Evolutionary conservation across 2,797 vertebrate genomes (phyloP).

Genomic region (Alca torda): DNA sequence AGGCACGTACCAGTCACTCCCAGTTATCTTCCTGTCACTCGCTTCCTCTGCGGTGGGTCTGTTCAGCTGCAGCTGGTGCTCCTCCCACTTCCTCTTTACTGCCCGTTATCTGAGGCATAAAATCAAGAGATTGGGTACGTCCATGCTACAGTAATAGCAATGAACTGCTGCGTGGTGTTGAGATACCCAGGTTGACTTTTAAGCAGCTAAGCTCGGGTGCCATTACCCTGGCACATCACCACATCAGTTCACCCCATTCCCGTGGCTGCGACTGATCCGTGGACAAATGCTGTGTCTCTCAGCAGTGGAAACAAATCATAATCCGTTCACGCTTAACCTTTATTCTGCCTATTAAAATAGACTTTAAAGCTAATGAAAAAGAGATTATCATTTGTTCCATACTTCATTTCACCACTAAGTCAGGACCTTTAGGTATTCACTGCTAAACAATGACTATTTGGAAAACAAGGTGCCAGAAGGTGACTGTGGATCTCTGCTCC

Average conservation of each 20-base stretch:
- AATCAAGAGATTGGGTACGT: not conserved
- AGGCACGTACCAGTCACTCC: not conserved
- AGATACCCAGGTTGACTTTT: not conserved
- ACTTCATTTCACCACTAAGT: not conserved
- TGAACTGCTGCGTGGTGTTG: not conserved
- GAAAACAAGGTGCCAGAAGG: not conserved
- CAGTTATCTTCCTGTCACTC: not conserved
- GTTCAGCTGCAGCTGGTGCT: not conserved
- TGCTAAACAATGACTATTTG: not conserved
- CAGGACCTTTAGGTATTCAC: not conserved
- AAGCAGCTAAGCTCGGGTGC: not conserved
- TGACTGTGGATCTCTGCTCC: not conserved
- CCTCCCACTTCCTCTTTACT: not conserved
- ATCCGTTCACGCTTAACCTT: not conserved
- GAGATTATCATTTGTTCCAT: not conserved
- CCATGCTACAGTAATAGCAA: not conserved
- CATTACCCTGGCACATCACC: not conserved
- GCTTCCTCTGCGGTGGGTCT: not conserved
- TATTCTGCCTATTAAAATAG: not conserved
- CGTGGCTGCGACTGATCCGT: rapidly evolving
- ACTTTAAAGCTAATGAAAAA: not conserved
- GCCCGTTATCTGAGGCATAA: not conserved
- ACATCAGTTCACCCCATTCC: rapidly evolving
- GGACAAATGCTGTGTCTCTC: not conserved
- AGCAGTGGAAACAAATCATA: not conserved